Evolutionary conservation across 1,140 invertebrate genomes (phyloP), one percentile per base, ranked within the genome.

Genomic region (Leptinotarsa defecta): DNA sequence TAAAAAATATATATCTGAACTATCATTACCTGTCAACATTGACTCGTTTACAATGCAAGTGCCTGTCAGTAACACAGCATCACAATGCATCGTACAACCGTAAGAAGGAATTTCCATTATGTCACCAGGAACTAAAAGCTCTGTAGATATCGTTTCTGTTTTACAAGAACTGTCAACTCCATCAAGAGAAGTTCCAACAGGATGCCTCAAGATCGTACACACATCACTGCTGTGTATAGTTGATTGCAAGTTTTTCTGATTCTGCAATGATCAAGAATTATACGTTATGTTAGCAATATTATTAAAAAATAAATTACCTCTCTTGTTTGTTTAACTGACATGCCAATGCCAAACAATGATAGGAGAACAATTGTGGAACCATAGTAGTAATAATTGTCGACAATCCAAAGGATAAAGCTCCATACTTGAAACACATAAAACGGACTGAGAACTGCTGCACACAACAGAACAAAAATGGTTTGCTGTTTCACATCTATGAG

Each of bases 351-450:
- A 81, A 94, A 92, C 52, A 93, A 86, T 1, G 95, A 95, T 92
- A 98, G 96, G 6, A 93, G 81, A 17, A 97, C 88, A 78, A 98
- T 96, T 61, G 95, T 94, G 22, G 91, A 88, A 13, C 94, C 94
- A 84, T 96, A 98, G 80, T 95, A 96, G 75, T 93, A 91, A 83
- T 97, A 97, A 27, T 92, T 88, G 80, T 96, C 94, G 1, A 90
- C 88, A 20, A 95, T 88, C 94, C 94, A 96, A 62, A 96, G 89
- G 3, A 89, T 86, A 19, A 96, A 90, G 13, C 94, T 96, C 83
- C 95, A 96, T 57, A 94, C 85, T 93, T 98, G 96, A 86, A 97
- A 98, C 68, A 99, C 92, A 86, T 99, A 99, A 86, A 98, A 99
- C 2, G 97, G 98, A 86, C 97, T 97, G 65, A 99, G 90, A 61